These are phyloP conservation scores for Nezara viridula DNA, from an alignment of 2,888 invertebrate species.

Conservation along the genomic window DNA sequence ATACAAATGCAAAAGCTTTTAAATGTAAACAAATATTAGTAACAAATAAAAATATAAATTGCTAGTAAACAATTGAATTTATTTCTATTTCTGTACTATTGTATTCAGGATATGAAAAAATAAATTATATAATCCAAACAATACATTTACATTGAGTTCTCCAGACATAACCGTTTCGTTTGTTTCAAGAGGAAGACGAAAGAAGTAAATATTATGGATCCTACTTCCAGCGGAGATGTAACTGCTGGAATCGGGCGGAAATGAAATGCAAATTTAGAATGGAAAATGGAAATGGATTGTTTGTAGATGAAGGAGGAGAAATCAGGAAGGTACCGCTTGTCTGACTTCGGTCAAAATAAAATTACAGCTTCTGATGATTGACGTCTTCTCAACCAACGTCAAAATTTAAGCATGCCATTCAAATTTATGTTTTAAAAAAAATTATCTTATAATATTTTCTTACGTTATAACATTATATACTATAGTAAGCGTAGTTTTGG, in stretches of 20 bases:
- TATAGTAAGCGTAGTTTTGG: no score
- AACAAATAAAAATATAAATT: no score
- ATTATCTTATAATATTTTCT: no score
- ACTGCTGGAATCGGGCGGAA: conserved; percentile 3
- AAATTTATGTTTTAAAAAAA: no score
- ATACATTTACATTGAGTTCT: background rate
- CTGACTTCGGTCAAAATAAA: background rate
- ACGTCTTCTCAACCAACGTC: background rate
- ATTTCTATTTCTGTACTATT: no score
- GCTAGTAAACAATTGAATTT: no score
- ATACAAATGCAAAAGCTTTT: no score
- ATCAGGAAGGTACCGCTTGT: background rate
- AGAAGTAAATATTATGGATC: background rate
- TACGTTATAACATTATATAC: no score
- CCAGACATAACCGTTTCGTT: background rate
- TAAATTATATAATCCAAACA: background rate
- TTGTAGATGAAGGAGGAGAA: conserved; percentile 10
- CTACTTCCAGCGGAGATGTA: conserved; percentile 43
- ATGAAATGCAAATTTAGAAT: conserved; percentile 47
- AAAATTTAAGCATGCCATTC: no score
- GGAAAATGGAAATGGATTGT: conserved; percentile 50
- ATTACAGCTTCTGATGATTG: background rate
- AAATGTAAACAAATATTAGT: no score
- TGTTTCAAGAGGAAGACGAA: background rate
- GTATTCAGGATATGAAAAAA: no score